phyloP scores from a whole-genome alignment of 2,888 invertebrate species.

The Amphipoea lucens region DNA sequence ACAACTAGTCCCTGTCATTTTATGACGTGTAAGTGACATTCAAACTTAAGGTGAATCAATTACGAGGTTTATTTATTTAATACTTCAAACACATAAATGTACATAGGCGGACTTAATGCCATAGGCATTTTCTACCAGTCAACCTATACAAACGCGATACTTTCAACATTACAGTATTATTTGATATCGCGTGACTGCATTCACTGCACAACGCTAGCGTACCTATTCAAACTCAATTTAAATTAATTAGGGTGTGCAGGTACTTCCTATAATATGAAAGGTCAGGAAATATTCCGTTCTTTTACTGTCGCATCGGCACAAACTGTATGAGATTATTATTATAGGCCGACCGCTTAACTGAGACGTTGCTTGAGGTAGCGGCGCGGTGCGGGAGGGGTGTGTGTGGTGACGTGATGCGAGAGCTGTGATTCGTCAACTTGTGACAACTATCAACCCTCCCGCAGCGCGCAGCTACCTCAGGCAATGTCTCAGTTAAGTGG shows the following conservation, averaged over 20 bases:
- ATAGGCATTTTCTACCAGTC: too few species aligned
- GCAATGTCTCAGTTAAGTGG: too few species aligned
- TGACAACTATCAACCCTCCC: too few species aligned
- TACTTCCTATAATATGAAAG: too few species aligned
- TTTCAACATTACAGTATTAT: not conserved
- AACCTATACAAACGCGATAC: not conserved
- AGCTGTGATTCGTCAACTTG: too few species aligned
- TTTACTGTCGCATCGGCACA: not conserved
- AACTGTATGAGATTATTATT: not conserved
- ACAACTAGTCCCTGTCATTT: not conserved
- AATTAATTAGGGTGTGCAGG: conserved; percentile 5
- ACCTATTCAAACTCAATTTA: conserved; percentile 19
- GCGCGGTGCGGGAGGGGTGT: too few species aligned
- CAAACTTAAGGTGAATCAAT: not conserved
- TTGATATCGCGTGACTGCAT: conserved; percentile 37
- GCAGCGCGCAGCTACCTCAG: too few species aligned
- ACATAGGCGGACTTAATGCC: too few species aligned
- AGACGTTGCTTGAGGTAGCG: too few species aligned
- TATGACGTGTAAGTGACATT: not conserved
- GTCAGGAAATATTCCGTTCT: not conserved
- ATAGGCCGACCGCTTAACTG: too few species aligned
- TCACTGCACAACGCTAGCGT: conserved; percentile 25
- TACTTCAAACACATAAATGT: too few species aligned
- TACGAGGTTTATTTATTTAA: not conserved
- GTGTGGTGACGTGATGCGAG: too few species aligned